These are phyloP conservation scores for Scyliorhinus canicula DNA, from an alignment of 2,797 vertebrate species.

Conservation along the genomic window DNA sequence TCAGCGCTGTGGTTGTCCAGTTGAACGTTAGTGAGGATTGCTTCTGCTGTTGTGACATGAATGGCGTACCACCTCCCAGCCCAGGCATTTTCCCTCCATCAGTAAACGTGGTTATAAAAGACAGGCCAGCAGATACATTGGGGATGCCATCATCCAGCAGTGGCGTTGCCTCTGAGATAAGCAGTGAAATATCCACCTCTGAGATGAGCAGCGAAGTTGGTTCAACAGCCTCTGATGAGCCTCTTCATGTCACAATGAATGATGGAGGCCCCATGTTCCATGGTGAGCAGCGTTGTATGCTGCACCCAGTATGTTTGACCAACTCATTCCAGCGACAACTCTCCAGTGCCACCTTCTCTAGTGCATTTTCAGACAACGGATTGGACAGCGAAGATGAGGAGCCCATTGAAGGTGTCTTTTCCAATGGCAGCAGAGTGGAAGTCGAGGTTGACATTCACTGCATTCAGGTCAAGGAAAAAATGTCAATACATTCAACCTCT, in stretches of 20 bases:
- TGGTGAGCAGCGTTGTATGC: conserved; percentile 70
- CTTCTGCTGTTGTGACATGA: conserved; percentile 87
- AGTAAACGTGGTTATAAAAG: conserved; percentile 67
- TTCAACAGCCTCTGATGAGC: conserved; percentile 89
- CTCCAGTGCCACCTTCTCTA: conserved; percentile 92
- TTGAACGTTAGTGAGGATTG: conserved; percentile 90
- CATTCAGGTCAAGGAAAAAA: conserved; percentile 51
- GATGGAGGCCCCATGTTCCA: conserved; percentile 63
- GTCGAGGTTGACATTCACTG: conserved; percentile 92
- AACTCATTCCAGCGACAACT: conserved; percentile 87
- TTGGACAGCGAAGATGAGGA: conserved; percentile 95
- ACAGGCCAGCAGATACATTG: conserved; percentile 61
- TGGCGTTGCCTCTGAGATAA: conserved; percentile 78
- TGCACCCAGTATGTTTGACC: conserved; percentile 73
- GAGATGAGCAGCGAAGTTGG: conserved; percentile 99
- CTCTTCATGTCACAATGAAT: conserved; percentile 62
- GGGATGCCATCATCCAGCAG: conserved; percentile 86
- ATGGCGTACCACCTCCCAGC: conserved; percentile 69
- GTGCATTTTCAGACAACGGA: conserved; percentile 90
- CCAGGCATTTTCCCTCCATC: conserved; percentile 73
- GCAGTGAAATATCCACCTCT: conserved; percentile 92
- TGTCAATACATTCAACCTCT: conserved; percentile 41
- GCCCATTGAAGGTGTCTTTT: conserved; percentile 90
- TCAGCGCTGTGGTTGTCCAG: conserved; percentile 90
- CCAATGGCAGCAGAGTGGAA: conserved; percentile 87